Evolutionary conservation across 2,797 vertebrate genomes (phyloP), one percentile per base, ranked within the genome.

Genomic region (Muscicapa striata): DNA sequence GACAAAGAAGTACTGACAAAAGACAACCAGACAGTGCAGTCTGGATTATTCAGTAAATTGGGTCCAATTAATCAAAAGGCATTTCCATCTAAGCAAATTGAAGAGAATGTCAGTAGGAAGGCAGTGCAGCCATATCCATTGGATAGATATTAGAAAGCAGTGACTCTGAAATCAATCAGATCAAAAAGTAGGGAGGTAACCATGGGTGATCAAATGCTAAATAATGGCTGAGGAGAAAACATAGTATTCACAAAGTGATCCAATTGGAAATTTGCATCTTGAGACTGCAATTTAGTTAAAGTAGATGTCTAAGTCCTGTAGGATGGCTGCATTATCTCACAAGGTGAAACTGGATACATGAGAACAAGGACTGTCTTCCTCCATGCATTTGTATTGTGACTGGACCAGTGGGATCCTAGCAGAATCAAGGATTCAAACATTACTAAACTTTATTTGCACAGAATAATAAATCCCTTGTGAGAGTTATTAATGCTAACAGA

Each of bases 61-160:
- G 0, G 16, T 41, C 18, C 16, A 77, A 41, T 68, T 12, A 72
- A 75, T 80, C 32, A 83, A 83, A 94, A 77, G n/a, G 5, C 10
- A 40, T 48, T 79, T 68, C 34, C 18, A 30, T 32, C 4, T 15
- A 18, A 75, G 16, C 3, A 78, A 30, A 45, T 38, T n/a, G 49
- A 68, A 72, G 10, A 9, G 4, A 8, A 18, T 21, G 1, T 29
- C 9, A n/a, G 23, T 52, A 63, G 32, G 64, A 85, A 78, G 61
- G 15, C 4, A 27, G 4, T 32, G 27, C 12, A 84, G 12, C 5
- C 5, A 1, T 38, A 34, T 15, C 7, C 52, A 1, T 11, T 6
- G 1, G 20, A 43, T 6, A 17, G 6, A 13, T 59, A 29, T 17
- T 9, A 29, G 41, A 72, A 67, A 57, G 41, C 15, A 78, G 17